These are phyloP conservation scores for Cotesia congregata DNA, from an alignment of 2,888 invertebrate genomes.

Conservation along the genomic window DNA sequence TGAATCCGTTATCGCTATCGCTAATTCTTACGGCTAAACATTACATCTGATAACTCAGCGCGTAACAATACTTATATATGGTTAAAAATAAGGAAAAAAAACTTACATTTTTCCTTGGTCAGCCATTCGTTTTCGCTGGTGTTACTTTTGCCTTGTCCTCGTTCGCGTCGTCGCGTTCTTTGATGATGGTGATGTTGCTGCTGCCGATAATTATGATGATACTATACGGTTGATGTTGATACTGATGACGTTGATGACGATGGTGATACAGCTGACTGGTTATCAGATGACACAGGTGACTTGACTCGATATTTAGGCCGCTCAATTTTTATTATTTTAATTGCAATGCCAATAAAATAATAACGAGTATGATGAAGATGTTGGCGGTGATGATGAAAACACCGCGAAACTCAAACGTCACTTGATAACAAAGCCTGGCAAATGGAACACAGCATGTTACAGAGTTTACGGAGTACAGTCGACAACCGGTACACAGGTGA, in stretches of 20 bases:
- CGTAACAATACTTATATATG: too few relatives aligned
- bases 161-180: slow-evolving; percentile 25
- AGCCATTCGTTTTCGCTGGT: slow-evolving; percentile 52
- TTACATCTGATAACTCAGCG: too few relatives aligned
- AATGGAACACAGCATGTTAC: slow-evolving; percentile 33
- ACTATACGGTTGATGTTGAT: slow-evolving; percentile 4
- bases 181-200: slow-evolving; percentile 14
- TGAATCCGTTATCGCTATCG: too few relatives aligned
- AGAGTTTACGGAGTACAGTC: background rate
- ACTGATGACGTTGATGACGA: background rate
- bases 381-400: slow-evolving; percentile 7
- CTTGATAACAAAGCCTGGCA: slow-evolving; percentile 21
- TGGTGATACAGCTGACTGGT: too few relatives aligned
- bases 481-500: slow-evolving; percentile 35
- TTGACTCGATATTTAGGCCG: background rate
- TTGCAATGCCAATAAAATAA: slow-evolving; percentile 5
- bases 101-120: slow-evolving; percentile 62
- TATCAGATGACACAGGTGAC: too few relatives aligned
- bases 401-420: slow-evolving; percentile 35
- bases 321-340: background rate
- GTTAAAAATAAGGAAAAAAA: slow-evolving; percentile 4
- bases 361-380: slow-evolving; percentile 7
- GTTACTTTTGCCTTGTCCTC: slow-evolving; percentile 14
- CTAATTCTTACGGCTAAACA: too few relatives aligned
- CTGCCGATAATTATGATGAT: slow-evolving; percentile 1